Percentiles rank a stretch among this genome's conserved stretches.
phyloP scores from a whole-genome alignment of 2,797 vertebrate species.

The Melanotaenia nigrans region DNA sequence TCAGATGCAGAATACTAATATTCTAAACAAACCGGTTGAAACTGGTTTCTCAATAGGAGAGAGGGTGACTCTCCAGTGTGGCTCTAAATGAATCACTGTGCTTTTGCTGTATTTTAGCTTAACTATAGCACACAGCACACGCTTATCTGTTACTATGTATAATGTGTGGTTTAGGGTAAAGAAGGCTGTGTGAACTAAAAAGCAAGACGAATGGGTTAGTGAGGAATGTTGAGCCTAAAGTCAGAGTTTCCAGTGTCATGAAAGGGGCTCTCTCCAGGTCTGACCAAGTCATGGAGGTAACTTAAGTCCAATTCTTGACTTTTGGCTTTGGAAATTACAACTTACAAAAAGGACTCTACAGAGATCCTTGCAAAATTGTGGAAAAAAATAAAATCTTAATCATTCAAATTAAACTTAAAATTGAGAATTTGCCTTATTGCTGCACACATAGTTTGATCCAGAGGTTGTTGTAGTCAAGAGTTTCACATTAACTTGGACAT shows the following conservation, averaged over 20 bases:
- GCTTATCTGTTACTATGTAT: conserved; percentile 28
- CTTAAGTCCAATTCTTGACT: neutral
- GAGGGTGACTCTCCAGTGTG: conserved; percentile 48
- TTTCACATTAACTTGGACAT: neutral
- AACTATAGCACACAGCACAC: conserved; percentile 7
- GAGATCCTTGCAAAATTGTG: neutral
- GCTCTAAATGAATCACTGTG: conserved; percentile 13
- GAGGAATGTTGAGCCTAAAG: neutral
- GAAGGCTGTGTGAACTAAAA: conserved; percentile 2
- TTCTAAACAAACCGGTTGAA: conserved; percentile 41
- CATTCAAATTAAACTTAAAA: neutral
- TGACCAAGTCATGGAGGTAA: neutral
- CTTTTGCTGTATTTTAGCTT: conserved; percentile 16
- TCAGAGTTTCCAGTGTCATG: neutral
- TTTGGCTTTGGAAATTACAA: neutral
- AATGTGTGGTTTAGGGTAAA: conserved; percentile 25
- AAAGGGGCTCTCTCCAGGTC: neutral
- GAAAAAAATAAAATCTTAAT: neutral
- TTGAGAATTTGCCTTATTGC: neutral
- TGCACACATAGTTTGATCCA: neutral
- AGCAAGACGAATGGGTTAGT: neutral
- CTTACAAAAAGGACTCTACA: neutral
- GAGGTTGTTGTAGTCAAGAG: neutral
- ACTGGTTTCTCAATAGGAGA: conserved; percentile 46
- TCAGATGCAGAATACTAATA: conserved; percentile 59